Base-by-base conservation (phyloP, 2,888 invertebrate species). In the Metellina segmentata region DNA sequence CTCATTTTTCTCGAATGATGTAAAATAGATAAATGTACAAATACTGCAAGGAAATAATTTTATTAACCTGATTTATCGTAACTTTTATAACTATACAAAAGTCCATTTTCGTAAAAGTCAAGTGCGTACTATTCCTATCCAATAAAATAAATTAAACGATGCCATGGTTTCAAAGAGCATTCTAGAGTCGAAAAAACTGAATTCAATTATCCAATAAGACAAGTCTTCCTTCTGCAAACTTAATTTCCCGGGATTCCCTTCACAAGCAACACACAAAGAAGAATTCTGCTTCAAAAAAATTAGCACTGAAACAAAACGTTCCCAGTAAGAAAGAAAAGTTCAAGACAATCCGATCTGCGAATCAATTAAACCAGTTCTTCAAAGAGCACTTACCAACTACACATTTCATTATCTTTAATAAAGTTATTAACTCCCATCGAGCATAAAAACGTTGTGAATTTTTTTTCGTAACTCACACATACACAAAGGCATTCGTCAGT, bases 371-470 rank as follows among this genome's bases (percentile, higher is more conserved):
- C 13, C 9, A 61, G 61, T 16, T 61, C 61, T 61, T 61, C 11
- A 11, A 61, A 61, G 61, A 61, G 61, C 61, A 61, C 61, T 61
- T 61, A 61, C 61, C 61, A 9, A 16, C 61, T 61, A 61, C 61
- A 61, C 61, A 61, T 61, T 61, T 61, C 61, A 61, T 61, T 61
- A 61, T 61, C 61, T 61, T 61, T 61, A 61, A 61, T 61, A 61
- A 61, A 61, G 61, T 61, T 61, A 61, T 61, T 61, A 61, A 61
- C 61, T 61, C 16, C 61, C 61, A 16, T 61, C 61, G 61, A 9
- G 13, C 61, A 61, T 61, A 61, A 61, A 61, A 61, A 61, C 7
- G 9, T 9, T 0, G 1, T 16, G 61, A 61, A 61, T 61, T 61
- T 61, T 61, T 61, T 61, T 61, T 61, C 61, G 9, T 9, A 6